Conservation (phyloP, 1,140 invertebrate genomes). For the Drosophila subpulchrella region DNA sequence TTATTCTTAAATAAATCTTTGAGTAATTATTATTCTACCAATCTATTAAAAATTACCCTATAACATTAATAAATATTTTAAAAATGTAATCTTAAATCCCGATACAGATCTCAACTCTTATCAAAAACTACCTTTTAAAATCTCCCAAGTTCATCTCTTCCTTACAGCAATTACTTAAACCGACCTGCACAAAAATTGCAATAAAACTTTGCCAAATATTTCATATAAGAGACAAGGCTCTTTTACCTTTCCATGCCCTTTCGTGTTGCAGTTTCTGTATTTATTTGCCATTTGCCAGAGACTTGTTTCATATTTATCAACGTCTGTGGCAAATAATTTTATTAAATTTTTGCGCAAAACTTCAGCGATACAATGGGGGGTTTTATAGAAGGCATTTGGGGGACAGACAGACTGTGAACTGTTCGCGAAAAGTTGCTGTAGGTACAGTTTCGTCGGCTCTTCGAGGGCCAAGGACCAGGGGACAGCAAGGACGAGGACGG, state of each 20-base stretch:
- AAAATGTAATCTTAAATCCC: not conserved
- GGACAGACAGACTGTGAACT: conserved; percentile 42
- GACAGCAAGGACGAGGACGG: conserved; percentile 1
- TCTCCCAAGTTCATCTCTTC: not conserved
- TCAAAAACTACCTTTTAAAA: not conserved
- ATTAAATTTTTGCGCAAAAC: conserved; percentile 80
- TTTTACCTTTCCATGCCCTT: conserved; percentile 17
- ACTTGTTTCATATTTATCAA: conserved; percentile 80
- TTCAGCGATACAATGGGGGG: conserved; percentile 32
- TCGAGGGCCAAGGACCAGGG: not conserved
- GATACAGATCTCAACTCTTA: not conserved
- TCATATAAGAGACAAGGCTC: conserved; percentile 31
- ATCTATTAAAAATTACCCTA: no score
- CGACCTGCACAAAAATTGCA: conserved; percentile 34
- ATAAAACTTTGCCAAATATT: conserved; percentile 61
- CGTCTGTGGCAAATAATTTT: conserved; percentile 82
- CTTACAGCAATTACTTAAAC: conserved; percentile 37
- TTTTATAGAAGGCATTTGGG: not conserved
- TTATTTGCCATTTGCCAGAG: conserved; percentile 61
- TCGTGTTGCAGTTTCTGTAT: conserved; percentile 47
- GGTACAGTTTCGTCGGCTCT: conserved; percentile 60
- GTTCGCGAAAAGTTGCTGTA: conserved; percentile 67
- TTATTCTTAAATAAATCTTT: no score
- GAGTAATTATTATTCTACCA: no score
- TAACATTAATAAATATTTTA: no score